Evolutionary conservation across 2,797 vertebrate species (phyloP).

Genomic region (Astyanax mexicanus): DNA sequence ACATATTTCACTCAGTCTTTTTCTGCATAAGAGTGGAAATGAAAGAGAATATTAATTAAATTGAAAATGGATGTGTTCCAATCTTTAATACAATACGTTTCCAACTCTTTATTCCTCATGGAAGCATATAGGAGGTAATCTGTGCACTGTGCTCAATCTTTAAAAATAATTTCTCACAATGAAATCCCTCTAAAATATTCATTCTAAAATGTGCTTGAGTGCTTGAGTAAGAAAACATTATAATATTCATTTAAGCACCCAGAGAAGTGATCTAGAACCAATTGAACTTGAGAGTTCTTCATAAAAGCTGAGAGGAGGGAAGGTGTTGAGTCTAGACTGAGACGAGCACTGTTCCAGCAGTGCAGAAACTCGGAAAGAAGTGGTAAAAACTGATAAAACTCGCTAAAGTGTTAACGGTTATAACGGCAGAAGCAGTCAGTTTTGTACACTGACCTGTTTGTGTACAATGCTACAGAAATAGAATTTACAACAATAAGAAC

Average conservation of each 20-base stretch:
- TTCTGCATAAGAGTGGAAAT: too few relatives aligned
- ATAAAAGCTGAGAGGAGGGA: slow-evolving; percentile 33
- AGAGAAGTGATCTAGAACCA: slow-evolving; percentile 49
- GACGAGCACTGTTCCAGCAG: slow-evolving; percentile 78
- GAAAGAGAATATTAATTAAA: too few relatives aligned
- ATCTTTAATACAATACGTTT: too few relatives aligned
- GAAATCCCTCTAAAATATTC: neutral
- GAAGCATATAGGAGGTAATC: neutral
- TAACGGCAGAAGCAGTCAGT: neutral
- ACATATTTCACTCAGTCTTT: too few relatives aligned
- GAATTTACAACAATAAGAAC: neutral
- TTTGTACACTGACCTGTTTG: slow-evolving; percentile 2
- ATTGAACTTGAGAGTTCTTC: slow-evolving; percentile 24
- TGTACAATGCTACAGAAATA: slow-evolving; percentile 39
- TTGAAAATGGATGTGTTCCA: too few relatives aligned
- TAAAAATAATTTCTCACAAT: neutral
- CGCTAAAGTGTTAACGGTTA: slow-evolving; percentile 32
- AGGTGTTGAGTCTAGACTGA: slow-evolving; percentile 53
- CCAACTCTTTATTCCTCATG: neutral
- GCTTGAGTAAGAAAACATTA: neutral
- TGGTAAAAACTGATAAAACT: slow-evolving; percentile 45
- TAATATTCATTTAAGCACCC: slow-evolving; percentile 57
- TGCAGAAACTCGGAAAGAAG: slow-evolving; percentile 64
- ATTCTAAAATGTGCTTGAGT: neutral
- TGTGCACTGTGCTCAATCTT: neutral